Conservation (phyloP, 2,888 invertebrate species). For the Listrodromus nycthemerus region DNA sequence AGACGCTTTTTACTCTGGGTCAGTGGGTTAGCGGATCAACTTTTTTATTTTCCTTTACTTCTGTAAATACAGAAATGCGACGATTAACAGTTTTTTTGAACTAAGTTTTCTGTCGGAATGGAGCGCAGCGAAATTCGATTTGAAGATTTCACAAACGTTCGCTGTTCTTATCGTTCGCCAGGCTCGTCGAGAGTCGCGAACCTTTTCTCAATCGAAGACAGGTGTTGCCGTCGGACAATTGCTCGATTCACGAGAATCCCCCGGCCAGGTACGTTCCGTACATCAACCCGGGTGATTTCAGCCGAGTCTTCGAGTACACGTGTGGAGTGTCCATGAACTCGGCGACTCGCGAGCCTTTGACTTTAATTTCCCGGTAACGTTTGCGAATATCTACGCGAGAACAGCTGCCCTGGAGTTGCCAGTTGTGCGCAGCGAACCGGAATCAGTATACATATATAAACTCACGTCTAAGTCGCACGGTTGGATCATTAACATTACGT, state of each 20-base stretch:
- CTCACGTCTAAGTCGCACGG: background rate
- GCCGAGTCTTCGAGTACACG: background rate
- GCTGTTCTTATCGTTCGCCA: too few relatives aligned
- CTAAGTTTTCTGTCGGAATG: background rate
- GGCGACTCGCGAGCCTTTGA: constrained; percentile 3
- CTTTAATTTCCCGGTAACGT: constrained; percentile 5
- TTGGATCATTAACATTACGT: background rate
- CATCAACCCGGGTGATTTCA: constrained; percentile 9
- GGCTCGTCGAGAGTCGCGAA: background rate
- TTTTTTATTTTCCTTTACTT: constrained; percentile 2
- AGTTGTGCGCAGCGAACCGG: background rate
- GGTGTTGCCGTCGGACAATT: constrained; percentile 29
- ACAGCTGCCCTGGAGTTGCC: background rate
- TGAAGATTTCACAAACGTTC: background rate
- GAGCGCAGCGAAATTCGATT: background rate
- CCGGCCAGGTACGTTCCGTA: constrained; percentile 5
- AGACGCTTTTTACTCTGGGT: constrained; percentile 53
- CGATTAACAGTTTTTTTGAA: background rate
- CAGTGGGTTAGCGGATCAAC: constrained; percentile 55
- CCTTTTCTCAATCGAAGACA: constrained; percentile 16
- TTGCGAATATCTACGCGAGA: constrained; percentile 3
- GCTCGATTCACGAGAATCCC: constrained; percentile 13
- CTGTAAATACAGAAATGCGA: background rate
- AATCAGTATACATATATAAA: background rate
- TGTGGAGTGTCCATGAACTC: constrained; percentile 11